These are phyloP conservation scores for Dermochelys coriacea DNA, from an alignment of 2,797 vertebrate species.

Conservation along the genomic window DNA sequence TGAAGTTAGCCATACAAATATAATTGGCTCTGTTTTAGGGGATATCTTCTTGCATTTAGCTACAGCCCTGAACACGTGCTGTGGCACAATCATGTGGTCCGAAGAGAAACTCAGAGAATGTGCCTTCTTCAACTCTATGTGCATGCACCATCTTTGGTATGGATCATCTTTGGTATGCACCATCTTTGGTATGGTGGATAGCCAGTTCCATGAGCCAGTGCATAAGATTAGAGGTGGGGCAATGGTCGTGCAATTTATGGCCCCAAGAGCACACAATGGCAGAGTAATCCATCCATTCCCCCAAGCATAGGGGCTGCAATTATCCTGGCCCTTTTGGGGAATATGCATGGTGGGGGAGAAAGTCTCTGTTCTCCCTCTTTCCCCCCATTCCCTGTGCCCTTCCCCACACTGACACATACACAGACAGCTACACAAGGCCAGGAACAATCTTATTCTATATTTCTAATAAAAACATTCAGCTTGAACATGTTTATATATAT, in stretches of 20 bases:
- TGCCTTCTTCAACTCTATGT: too few species aligned
- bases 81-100: neutral
- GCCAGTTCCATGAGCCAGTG: fast-evolving
- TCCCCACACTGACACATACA: neutral
- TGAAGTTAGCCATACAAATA: neutral
- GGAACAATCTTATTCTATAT: neutral
- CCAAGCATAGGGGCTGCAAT: neutral
- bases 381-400: neutral
- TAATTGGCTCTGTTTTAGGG: neutral
- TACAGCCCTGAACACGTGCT: neutral
- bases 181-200: neutral
- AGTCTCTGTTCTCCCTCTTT: neutral
- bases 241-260: too few species aligned
- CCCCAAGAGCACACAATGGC: too few species aligned
- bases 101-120: neutral
- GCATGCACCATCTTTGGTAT: too few species aligned
- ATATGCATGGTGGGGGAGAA: neutral
- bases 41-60: neutral
- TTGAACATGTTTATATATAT: neutral
- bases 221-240: neutral
- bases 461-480: neutral
- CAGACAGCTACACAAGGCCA: neutral
- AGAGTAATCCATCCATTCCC: too few species aligned
- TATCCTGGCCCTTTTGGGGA: neutral
- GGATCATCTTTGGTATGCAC: too few species aligned